Percentiles rank a stretch among this genome's conserved stretches.
phyloP scores from a whole-genome alignment of 2,797 vertebrate species.

The Enteromius trimaculatus region DNA sequence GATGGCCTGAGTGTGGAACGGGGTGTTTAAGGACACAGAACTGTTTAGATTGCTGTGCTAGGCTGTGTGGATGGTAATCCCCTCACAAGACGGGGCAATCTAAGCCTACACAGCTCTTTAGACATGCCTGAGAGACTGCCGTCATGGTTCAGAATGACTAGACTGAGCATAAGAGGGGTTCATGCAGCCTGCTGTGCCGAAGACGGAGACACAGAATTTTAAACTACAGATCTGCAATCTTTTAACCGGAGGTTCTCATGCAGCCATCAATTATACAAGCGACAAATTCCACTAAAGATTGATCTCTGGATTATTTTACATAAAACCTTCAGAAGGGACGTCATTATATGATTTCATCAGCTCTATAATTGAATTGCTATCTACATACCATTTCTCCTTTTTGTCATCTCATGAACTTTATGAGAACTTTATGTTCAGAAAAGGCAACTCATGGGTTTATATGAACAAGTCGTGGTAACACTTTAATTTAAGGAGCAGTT shows the following conservation, averaged over 20 bases:
- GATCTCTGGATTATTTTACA: conserved; percentile 29
- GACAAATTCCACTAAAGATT: conserved; percentile 35
- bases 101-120: conserved; percentile 2
- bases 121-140: conserved; percentile 15
- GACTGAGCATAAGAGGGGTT: conserved; percentile 12
- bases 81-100: conserved; percentile 28
- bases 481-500: not conserved
- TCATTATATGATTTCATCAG: conserved; percentile 32
- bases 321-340: not conserved
- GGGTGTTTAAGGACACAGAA: conserved; percentile 27
- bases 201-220: conserved; percentile 2
- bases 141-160: conserved; percentile 35
- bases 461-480: not conserved
- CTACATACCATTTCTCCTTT: not conserved
- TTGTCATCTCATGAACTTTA: conserved; percentile 8
- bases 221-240: conserved; percentile 16
- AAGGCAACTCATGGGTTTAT: not conserved
- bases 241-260: conserved; percentile 14
- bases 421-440: conserved; percentile 1
- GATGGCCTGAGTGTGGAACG: conserved; percentile 14
- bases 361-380: conserved; percentile 20
- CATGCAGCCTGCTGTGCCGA: not conserved
- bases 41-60: not conserved
- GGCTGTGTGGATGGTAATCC: conserved; percentile 33
- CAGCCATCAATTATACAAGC: conserved; percentile 10